Evolutionary conservation across 2,888 invertebrate species (phyloP).

Genomic region (Andrena haemorrhoa): DNA sequence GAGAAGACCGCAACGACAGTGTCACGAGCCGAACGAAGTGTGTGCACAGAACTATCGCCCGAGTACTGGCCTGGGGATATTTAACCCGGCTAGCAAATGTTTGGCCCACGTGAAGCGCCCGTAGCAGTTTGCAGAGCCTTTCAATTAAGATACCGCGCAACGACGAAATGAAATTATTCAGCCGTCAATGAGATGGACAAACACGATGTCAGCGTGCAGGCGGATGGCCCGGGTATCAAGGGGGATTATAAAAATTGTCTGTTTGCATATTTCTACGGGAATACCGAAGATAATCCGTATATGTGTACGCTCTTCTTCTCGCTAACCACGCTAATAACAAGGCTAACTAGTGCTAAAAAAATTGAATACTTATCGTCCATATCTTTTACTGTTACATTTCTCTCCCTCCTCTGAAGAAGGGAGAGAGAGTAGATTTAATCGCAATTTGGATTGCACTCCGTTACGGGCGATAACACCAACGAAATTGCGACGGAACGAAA

Average conservation of each 20-base stretch:
- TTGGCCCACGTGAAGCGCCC: constrained; percentile 82
- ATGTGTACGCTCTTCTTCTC: no score
- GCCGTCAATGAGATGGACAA: constrained; percentile 41
- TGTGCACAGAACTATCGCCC: constrained; percentile 12
- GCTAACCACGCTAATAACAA: neutral
- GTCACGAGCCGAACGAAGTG: neutral
- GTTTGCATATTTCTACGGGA: neutral
- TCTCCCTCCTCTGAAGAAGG: neutral
- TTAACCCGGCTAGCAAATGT: constrained; percentile 74
- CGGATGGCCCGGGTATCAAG: neutral
- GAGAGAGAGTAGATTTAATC: neutral
- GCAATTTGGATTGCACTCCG: neutral
- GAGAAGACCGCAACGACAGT: neutral
- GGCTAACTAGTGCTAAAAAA: neutral
- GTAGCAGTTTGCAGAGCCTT: constrained; percentile 72
- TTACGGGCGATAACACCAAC: constrained; percentile 7
- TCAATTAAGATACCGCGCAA: constrained; percentile 66
- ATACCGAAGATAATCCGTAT: no score
- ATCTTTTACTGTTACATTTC: neutral
- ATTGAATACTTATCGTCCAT: neutral
- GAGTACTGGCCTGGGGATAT: constrained; percentile 77
- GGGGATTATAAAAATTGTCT: neutral
- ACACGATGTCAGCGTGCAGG: constrained; percentile 19
- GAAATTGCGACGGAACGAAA: constrained; percentile 31
- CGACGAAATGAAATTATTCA: constrained; percentile 54